Conservation (phyloP, 1,140 invertebrate species). For the Nebria ingens region DNA sequence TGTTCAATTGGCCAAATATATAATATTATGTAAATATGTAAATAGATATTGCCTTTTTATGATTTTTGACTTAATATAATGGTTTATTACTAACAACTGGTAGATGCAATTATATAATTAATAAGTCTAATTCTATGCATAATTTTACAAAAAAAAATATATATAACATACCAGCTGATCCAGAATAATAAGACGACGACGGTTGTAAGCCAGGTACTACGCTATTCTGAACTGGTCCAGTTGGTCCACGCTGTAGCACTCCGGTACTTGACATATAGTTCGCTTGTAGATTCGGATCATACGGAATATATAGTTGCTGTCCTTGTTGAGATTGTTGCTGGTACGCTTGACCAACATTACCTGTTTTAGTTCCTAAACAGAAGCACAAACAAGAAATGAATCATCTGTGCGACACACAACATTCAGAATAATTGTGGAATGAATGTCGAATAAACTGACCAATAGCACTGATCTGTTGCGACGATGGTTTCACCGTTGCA, state of each 20-base stretch:
- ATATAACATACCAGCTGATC: constrained; percentile 32
- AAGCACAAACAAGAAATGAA: constrained; percentile 11
- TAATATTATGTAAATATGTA: too few relatives aligned
- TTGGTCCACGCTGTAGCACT: constrained; percentile 31
- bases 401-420: neutral
- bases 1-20: too few relatives aligned
- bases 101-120: too few relatives aligned
- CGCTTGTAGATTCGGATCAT: constrained; percentile 27
- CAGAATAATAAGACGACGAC: constrained; percentile 33
- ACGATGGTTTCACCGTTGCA: constrained; percentile 73
- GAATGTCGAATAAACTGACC: constrained; percentile 41
- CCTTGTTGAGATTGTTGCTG: constrained; percentile 33
- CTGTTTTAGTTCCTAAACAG: constrained; percentile 30
- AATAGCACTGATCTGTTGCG: constrained; percentile 73
- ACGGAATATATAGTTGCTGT: constrained; percentile 32
- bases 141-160: neutral
- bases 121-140: too few relatives aligned
- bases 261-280: constrained; percentile 30
- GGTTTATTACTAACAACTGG: too few relatives aligned
- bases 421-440: too few relatives aligned
- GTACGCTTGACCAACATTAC: constrained; percentile 32
- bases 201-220: constrained; percentile 30
- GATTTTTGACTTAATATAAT: too few relatives aligned
- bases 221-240: constrained; percentile 29
- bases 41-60: too few relatives aligned